Evolutionary conservation across 2,888 invertebrate genomes (phyloP).

Genomic region (Nematopogon swammerdamellus): DNA sequence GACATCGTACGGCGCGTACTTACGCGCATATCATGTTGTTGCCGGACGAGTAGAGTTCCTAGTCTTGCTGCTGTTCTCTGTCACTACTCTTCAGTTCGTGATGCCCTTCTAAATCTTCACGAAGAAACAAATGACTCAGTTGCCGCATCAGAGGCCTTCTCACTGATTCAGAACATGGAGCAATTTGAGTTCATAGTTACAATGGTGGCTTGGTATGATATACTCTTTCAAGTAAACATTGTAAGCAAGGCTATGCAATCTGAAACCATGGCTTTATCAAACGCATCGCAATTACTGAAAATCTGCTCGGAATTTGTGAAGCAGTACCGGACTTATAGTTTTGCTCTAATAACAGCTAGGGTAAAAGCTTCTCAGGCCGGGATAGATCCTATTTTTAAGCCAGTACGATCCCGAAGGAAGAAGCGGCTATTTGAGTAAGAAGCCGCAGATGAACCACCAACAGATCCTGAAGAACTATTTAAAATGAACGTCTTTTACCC

Average conservation of each 20-base stretch:
- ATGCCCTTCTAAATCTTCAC: too few relatives aligned
- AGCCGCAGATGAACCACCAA: slow-evolving; percentile 4
- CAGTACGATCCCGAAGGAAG: slow-evolving; percentile 9
- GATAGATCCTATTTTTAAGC: slow-evolving; percentile 4
- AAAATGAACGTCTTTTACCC: slow-evolving; percentile 7
- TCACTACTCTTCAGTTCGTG: too few relatives aligned
- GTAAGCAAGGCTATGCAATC: slow-evolving; percentile 11
- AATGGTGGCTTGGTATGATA: slow-evolving; percentile 10
- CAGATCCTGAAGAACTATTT: slow-evolving; percentile 5
- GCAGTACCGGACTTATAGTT: slow-evolving; percentile 2
- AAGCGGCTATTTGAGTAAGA: slow-evolving; percentile 6
- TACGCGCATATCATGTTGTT: too few relatives aligned
- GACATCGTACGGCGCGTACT: too few relatives aligned
- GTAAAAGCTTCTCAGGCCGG: slow-evolving; percentile 5
- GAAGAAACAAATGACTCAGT: slow-evolving; percentile 7
- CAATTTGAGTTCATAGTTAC: slow-evolving; percentile 11
- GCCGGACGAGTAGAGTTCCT: too few relatives aligned
- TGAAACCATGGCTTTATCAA: slow-evolving; percentile 8
- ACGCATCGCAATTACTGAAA: slow-evolving; percentile 8
- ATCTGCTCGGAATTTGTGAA: slow-evolving; percentile 10
- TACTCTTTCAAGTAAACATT: slow-evolving; percentile 10
- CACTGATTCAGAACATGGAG: slow-evolving; percentile 9
- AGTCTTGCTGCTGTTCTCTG: too few relatives aligned
- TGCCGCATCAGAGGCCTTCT: slow-evolving; percentile 7
- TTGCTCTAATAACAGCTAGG: slow-evolving; percentile 7